These are phyloP conservation scores for Argyresthia albistria DNA, from an alignment of 2,888 invertebrate genomes.

Conservation along the genomic window DNA sequence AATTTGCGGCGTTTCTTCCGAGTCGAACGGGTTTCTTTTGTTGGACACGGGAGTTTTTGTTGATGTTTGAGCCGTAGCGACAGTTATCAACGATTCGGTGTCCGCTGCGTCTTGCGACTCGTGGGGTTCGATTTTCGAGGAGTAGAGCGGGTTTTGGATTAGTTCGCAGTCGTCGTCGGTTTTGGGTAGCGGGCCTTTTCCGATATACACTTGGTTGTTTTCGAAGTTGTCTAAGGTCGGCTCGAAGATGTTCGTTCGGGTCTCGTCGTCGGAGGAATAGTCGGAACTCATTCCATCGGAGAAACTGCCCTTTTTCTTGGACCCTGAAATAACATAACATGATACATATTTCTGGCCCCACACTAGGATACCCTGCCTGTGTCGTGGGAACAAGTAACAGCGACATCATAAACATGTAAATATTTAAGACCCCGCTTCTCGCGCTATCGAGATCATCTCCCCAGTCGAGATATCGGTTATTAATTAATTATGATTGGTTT, in stretches of 20 bases:
- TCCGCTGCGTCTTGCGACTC: constrained; percentile 68
- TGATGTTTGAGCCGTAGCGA: constrained; percentile 41
- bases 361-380: too few relatives aligned
- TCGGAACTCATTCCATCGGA: constrained; percentile 75
- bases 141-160: constrained; percentile 58
- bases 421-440: too few relatives aligned
- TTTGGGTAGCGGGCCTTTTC: constrained; percentile 30
- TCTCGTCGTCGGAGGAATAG: constrained; percentile 68
- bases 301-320: constrained; percentile 61
- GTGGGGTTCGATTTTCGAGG: constrained; percentile 57
- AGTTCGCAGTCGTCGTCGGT: constrained; percentile 52
- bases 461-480: too few relatives aligned
- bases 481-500: too few relatives aligned
- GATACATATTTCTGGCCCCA: too few relatives aligned
- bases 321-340: too few relatives aligned
- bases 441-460: too few relatives aligned
- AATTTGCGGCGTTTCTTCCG: constrained; percentile 71
- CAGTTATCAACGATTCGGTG: constrained; percentile 77
- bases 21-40: constrained; percentile 54
- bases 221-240: constrained; percentile 65
- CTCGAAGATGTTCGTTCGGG: constrained; percentile 59
- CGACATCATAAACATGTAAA: too few relatives aligned
- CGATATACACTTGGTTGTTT: constrained; percentile 61
- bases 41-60: constrained; percentile 43
- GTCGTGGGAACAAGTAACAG: too few relatives aligned